Evolutionary conservation across 2,113 vertebrate genomes (phyloP).

Genomic region (Epinephelus fuscoguttatus): DNA sequence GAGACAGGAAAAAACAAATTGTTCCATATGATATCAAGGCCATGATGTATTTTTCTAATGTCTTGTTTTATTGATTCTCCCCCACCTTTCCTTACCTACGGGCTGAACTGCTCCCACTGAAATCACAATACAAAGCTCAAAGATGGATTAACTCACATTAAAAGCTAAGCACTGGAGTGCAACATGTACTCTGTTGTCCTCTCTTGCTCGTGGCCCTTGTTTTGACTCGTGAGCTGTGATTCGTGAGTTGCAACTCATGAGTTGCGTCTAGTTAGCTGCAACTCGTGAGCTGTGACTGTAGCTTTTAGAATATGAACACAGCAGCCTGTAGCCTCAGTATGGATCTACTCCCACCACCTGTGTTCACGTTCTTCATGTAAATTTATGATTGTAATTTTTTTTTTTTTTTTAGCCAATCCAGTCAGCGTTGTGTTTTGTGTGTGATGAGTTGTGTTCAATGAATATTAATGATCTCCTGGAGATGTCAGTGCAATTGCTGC

Average conservation of each 20-base stretch:
- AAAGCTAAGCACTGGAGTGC: neutral
- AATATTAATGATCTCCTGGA: constrained; percentile 68
- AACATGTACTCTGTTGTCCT: neutral
- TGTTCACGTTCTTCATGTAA: constrained; percentile 25
- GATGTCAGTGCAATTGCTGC: constrained; percentile 41
- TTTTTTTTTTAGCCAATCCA: neutral
- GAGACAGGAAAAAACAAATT: constrained; percentile 2
- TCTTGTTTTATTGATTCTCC: neutral
- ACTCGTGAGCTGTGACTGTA: neutral
- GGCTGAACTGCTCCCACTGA: neutral
- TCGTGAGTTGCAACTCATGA: too few relatives aligned
- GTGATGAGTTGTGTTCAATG: constrained; percentile 49
- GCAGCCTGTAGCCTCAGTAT: neutral
- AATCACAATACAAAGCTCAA: neutral
- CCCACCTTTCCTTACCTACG: neutral
- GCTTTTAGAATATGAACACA: neutral
- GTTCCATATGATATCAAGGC: constrained; percentile 3
- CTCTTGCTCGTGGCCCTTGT: neutral
- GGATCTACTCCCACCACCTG: neutral
- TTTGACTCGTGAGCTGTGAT: neutral
- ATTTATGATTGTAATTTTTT: constrained; percentile 21
- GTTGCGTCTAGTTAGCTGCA: neutral
- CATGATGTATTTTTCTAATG: constrained; percentile 6
- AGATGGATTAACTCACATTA: neutral
- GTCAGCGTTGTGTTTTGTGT: constrained; percentile 29